These are phyloP conservation scores for Xylota segnis DNA, from an alignment of 2,888 invertebrate species.

Conservation along the genomic window DNA sequence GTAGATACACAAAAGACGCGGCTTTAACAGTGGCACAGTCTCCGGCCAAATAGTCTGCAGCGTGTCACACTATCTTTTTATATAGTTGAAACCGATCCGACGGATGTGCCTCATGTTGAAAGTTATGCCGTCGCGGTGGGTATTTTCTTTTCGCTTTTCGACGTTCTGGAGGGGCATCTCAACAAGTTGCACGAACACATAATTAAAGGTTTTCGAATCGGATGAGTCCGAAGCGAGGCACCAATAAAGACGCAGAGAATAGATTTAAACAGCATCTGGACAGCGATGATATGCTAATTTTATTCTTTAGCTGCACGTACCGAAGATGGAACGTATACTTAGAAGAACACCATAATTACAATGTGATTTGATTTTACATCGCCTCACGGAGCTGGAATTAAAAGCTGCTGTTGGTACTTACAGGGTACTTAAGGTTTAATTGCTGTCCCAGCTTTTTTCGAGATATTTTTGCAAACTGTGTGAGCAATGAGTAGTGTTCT, in stretches of 20 bases:
- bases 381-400: conserved; percentile 8
- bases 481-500: too few relatives aligned
- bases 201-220: conserved; percentile 60
- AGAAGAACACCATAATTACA: conserved; percentile 8
- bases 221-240: conserved; percentile 55
- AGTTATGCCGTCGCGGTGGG: conserved; percentile 46
- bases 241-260: conserved; percentile 31
- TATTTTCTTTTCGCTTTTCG: conserved; percentile 29
- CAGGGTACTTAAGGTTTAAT: neutral
- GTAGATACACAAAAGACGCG: neutral
- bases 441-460: neutral
- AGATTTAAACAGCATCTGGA: conserved; percentile 1
- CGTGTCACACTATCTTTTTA: conserved; percentile 34
- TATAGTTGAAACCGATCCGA: conserved; percentile 59
- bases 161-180: conserved; percentile 47
- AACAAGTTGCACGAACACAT: conserved; percentile 64
- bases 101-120: conserved; percentile 63
- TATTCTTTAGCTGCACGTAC: conserved; percentile 54
- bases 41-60: conserved; percentile 56
- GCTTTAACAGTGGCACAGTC: conserved; percentile 30
- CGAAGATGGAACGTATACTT: neutral
- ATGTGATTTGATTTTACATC: neutral
- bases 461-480: too few relatives aligned
- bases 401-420: conserved; percentile 4
- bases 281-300: conserved; percentile 42